These are phyloP conservation scores for Brevimyrus niger DNA, from an alignment of 2,113 vertebrate genomes.

Conservation along the genomic window DNA sequence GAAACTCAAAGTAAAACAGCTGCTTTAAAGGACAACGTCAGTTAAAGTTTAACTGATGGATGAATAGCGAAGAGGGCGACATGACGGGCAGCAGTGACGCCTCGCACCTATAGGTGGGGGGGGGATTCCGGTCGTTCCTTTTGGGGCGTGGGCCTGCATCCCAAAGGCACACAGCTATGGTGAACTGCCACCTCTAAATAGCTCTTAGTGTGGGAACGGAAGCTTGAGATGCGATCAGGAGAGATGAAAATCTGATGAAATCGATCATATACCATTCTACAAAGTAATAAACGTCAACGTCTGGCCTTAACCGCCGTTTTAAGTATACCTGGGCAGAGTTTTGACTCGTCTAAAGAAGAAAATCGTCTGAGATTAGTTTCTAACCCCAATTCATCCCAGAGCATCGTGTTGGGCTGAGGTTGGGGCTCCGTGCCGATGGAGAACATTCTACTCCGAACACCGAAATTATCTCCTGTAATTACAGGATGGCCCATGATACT, in stretches of 20 bases:
- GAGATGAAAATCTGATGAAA: neutral
- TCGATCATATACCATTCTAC: neutral
- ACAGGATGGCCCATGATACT: neutral
- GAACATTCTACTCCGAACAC: neutral
- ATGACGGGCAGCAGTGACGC: neutral
- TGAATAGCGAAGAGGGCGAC: neutral
- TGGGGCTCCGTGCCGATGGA: neutral
- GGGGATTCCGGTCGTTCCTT: neutral
- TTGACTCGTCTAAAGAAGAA: neutral
- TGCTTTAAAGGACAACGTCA: neutral
- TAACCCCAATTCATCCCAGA: neutral
- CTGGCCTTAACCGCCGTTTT: neutral
- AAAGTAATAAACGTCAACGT: neutral
- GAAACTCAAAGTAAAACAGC: neutral
- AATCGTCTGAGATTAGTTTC: neutral
- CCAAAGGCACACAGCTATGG: neutral
- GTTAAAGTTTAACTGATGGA: neutral
- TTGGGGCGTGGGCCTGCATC: neutral
- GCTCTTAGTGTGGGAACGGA: neutral
- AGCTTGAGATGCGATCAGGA: neutral
- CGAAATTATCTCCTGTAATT: neutral
- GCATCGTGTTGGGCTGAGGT: neutral
- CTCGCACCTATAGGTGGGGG: neutral
- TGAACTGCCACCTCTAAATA: neutral
- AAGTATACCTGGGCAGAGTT: neutral